Conservation (phyloP, 1,140 invertebrate species). For the Epicauta chinensis region DNA sequence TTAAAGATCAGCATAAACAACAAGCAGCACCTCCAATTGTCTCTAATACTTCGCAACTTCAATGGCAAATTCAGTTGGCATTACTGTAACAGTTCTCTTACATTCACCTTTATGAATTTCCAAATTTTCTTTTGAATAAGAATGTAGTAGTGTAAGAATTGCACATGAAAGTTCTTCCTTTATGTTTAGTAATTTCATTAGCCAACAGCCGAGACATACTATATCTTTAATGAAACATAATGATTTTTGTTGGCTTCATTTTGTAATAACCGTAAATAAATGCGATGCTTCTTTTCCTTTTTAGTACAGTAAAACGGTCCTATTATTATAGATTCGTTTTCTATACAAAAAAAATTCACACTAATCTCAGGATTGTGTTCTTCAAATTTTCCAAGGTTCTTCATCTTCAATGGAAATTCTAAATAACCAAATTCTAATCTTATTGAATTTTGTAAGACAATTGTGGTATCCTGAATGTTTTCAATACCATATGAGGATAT, state of each 20-base stretch:
- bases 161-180: neutral
- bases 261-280: neutral
- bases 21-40: too few relatives aligned
- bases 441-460: too few relatives aligned
- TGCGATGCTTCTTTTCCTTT: neutral
- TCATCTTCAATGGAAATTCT: neutral
- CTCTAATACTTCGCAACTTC: too few relatives aligned
- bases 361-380: neutral
- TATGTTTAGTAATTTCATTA: neutral
- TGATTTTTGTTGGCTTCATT: neutral
- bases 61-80: too few relatives aligned
- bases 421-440: neutral
- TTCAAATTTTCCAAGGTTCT: neutral
- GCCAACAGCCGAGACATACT: neutral
- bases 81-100: neutral
- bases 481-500: too few relatives aligned
- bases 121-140: neutral
- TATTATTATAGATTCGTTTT: too few relatives aligned
- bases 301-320: neutral
- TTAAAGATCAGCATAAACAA: too few relatives aligned
- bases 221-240: conserved; percentile 2
- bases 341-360: neutral
- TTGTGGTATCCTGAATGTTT: too few relatives aligned
- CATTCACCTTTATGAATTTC: neutral
- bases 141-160: neutral